Percentiles rank a stretch among this genome's conserved stretches.
Evolutionary conservation across 1,140 invertebrate genomes (phyloP).

Genomic region (Drosophila pruinosa): DNA sequence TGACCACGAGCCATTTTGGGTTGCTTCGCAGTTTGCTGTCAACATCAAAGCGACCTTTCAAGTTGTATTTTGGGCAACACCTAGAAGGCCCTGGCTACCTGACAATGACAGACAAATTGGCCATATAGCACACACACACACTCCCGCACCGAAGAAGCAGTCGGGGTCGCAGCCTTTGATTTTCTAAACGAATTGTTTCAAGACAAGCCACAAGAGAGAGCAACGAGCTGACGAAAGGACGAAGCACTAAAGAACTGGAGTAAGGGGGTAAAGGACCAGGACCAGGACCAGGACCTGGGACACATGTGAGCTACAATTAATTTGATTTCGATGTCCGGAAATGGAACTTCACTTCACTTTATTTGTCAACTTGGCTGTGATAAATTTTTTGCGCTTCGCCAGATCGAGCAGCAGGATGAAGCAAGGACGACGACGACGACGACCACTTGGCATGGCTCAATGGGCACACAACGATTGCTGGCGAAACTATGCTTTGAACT

Average conservation of each 20-base stretch:
- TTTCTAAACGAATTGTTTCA: constrained; percentile 83
- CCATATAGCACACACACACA: constrained; percentile 51
- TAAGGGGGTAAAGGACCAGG: background rate
- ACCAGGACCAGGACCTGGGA: constrained; percentile 33
- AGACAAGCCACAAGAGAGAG: constrained; percentile 76
- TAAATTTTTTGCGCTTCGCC: constrained; percentile 71
- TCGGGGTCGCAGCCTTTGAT: constrained; percentile 66
- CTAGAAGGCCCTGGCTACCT: constrained; percentile 34
- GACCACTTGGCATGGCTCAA: constrained; percentile 70
- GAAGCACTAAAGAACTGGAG: background rate
- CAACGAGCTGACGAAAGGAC: background rate
- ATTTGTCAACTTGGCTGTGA: constrained; percentile 75
- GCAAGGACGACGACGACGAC: background rate
- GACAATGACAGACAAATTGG: constrained; percentile 71
- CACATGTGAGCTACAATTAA: constrained; percentile 79
- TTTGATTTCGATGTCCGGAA: constrained; percentile 73
- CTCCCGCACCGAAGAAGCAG: constrained; percentile 25
- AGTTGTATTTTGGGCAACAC: constrained; percentile 73
- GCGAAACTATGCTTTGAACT: constrained; percentile 79
- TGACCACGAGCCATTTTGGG: constrained; percentile 27
- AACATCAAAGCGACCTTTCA: constrained; percentile 72
- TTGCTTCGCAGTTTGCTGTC: constrained; percentile 21
- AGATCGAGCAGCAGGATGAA: background rate
- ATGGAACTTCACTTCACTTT: constrained; percentile 75
- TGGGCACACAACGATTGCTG: constrained; percentile 58